Percentiles rank a stretch among this genome's conserved stretches.
phyloP scores from a whole-genome alignment of 2,888 invertebrate genomes.

The Pristionchus japonicus region DNA sequence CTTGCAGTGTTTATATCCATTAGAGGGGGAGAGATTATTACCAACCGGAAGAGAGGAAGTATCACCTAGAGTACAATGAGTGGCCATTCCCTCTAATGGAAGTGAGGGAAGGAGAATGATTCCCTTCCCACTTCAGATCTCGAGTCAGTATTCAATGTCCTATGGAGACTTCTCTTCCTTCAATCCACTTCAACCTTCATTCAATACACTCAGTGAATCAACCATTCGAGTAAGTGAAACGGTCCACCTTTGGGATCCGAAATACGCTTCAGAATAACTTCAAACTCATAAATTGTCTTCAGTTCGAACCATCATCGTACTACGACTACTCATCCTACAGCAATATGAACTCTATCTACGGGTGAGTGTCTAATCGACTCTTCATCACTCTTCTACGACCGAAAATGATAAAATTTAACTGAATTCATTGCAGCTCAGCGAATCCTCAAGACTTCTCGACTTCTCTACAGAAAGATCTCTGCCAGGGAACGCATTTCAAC shows the following conservation, averaged over 20 bases:
- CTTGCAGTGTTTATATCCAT: background rate
- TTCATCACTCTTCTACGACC: too few relatives aligned
- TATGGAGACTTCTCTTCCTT: constrained; percentile 8
- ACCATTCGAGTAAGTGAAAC: background rate
- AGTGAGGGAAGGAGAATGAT: background rate
- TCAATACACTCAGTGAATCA: constrained; percentile 11
- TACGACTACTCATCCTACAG: constrained; percentile 25
- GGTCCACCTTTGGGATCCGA: background rate
- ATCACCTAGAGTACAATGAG: background rate
- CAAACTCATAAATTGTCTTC: background rate
- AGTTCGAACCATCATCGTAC: background rate
- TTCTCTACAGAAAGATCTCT: background rate
- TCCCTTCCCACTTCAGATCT: constrained; percentile 31
- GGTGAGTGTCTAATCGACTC: background rate
- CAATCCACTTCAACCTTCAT: constrained; percentile 4
- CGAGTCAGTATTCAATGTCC: background rate
- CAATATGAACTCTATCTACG: background rate
- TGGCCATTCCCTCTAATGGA: background rate
- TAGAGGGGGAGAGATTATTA: background rate
- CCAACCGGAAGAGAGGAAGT: background rate
- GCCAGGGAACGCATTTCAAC: background rate
- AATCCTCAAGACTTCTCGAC: constrained; percentile 58
- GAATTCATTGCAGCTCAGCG: constrained; percentile 59
- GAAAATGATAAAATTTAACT: background rate
- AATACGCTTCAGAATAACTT: background rate